Evolutionary conservation across 2,113 vertebrate genomes (phyloP), one percentile per base, ranked within the genome.

Genomic region (Chaetorhynchus papuensis): DNA sequence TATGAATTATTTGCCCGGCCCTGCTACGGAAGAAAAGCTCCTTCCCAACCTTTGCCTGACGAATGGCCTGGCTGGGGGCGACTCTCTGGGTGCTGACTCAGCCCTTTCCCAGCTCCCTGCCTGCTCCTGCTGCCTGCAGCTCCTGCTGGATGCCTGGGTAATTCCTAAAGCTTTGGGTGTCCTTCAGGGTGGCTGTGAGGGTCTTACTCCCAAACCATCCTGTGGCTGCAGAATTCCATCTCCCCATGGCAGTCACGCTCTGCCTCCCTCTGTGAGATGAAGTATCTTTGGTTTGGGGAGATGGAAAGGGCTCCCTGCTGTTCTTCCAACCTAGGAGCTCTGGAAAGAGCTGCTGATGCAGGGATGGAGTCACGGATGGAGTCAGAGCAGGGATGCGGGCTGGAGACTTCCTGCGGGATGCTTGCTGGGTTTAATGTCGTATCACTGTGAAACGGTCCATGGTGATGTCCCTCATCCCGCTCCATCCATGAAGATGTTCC

Each of bases 161-260:
- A 23, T 45, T 86, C 42, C 75, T 13, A 2, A 31, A 61, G 60
- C 24, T 70, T 37, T 16, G 22, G 52, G 35, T 1, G 4, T 28
- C 65, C 61, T 64, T 49, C n/a, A 20, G 77, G 57, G 15, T 2
- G 8, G 50, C 14, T 16, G 0, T 1, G 1, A 57, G 64, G 74
- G 12, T 74, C 15, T 28, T 9, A 1, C 2, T 33, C 23, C 80
- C 59, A 33, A 60, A 60, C 30, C 20, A 5, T 33, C 42, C 41
- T 4, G 4, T 28, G 63, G 63, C 54, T 70, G 65, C 56, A 59
- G 27, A 26, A 50, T 78, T 28, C 17, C 39, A 6, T 15, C n/a
- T 37, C 68, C 35, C 61, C 14, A 0, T 0, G 22, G 49, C 1
- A 3, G 4, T 59, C 24, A 0, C 15, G 1, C 2, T 1, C 30